A percentile compares a stretch with the other conserved stretches of the same genome.
phyloP scores from a whole-genome alignment of 2,888 invertebrate species.

The Orchesellides sinensis region DNA sequence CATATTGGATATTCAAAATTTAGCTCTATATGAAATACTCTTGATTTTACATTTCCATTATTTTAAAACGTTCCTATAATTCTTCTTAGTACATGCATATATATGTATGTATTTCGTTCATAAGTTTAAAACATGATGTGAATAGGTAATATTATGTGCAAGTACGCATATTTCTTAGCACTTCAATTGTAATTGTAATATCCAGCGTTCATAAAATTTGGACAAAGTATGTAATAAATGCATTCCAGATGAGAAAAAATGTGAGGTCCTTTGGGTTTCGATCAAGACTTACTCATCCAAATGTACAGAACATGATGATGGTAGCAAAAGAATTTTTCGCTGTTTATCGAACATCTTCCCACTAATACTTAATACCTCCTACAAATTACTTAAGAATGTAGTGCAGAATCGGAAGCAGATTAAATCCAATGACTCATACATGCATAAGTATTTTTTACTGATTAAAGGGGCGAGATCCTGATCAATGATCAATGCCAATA shows the following conservation, averaged over 20 bases:
- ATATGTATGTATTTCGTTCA: slow-evolving; percentile 50
- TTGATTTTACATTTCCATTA: slow-evolving; percentile 57
- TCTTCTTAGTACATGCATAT: too few relatives aligned
- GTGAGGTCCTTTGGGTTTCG: not conserved
- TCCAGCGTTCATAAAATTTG: slow-evolving; percentile 37
- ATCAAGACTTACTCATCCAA: too few relatives aligned
- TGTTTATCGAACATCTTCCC: too few relatives aligned
- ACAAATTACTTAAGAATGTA: too few relatives aligned
- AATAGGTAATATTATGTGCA: slow-evolving; percentile 31
- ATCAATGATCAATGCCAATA: too few relatives aligned
- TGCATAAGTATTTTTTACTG: too few relatives aligned
- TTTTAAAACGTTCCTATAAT: slow-evolving; percentile 52
- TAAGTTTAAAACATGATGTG: slow-evolving; percentile 44
- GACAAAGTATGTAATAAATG: not conserved
- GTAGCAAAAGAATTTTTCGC: too few relatives aligned
- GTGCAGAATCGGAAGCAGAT: too few relatives aligned
- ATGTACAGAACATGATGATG: too few relatives aligned
- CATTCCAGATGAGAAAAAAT: slow-evolving; percentile 10
- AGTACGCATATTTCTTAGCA: slow-evolving; percentile 22
- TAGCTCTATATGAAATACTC: slow-evolving; percentile 54
- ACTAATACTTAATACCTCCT: too few relatives aligned
- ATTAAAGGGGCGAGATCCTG: too few relatives aligned
- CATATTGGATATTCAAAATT: slow-evolving; percentile 74
- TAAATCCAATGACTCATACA: too few relatives aligned
- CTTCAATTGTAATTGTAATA: slow-evolving; percentile 33